phyloP scores from a whole-genome alignment of 2,888 invertebrate genomes.

The Lepas anatifera region DNA sequence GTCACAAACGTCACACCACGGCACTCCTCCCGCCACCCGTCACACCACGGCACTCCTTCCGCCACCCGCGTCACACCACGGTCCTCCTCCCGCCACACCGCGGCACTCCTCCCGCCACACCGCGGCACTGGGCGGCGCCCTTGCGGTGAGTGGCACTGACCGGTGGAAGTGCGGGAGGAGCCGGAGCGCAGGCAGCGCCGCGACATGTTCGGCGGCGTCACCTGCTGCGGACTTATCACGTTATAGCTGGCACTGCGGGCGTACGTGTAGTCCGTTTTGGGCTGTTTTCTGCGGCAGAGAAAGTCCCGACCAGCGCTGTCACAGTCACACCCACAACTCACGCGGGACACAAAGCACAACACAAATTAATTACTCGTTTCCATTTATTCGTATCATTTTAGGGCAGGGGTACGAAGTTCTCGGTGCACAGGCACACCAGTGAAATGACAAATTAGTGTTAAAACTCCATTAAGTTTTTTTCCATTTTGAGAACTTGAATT shows the following conservation, averaged over 20 bases:
- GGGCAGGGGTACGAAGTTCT: too few species aligned
- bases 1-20: too few species aligned
- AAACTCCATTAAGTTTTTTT: too few species aligned
- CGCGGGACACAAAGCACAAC: too few species aligned
- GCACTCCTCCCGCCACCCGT: too few species aligned
- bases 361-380: too few species aligned
- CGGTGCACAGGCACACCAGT: too few species aligned
- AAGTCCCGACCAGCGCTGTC: too few species aligned
- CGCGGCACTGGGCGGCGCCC: not conserved
- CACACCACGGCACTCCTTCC: not conserved
- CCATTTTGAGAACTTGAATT: too few species aligned
- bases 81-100: not conserved
- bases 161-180: not conserved
- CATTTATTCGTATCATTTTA: too few species aligned
- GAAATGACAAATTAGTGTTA: too few species aligned
- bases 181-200: not conserved
- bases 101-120: not conserved
- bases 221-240: not conserved
- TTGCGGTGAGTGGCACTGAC: not conserved
- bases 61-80: not conserved
- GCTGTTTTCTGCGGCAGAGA: not conserved
- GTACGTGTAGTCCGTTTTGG: constrained; percentile 1
- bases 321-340: too few species aligned
- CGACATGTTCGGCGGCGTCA: constrained; percentile 8
- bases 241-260: not conserved